Conservation (phyloP, 2,888 invertebrate genomes). For the Conchocele bisecta region DNA sequence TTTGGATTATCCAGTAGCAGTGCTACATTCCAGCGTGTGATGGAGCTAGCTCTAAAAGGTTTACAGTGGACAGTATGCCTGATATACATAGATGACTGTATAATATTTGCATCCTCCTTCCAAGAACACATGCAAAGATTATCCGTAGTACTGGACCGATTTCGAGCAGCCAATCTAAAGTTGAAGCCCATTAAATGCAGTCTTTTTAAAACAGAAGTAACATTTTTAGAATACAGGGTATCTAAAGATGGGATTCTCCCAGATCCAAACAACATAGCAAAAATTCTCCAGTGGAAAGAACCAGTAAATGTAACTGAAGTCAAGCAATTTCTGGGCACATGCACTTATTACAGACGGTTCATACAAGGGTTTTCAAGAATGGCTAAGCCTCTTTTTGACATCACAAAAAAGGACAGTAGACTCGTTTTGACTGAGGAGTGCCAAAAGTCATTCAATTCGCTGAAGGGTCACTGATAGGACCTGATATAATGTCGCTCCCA, state of each 20-base stretch:
- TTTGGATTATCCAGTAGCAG: conserved; percentile 43
- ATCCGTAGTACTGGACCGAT: conserved; percentile 34
- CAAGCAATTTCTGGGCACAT: conserved; percentile 34
- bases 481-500: no score
- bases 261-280: conserved; percentile 11
- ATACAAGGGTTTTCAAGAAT: conserved; percentile 20
- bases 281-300: conserved; percentile 20
- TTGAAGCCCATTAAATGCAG: conserved; percentile 53
- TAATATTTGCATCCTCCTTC: conserved; percentile 40
- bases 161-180: conserved; percentile 44
- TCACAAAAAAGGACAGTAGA: no score
- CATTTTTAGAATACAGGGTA: conserved; percentile 38
- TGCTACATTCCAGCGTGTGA: conserved; percentile 43
- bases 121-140: conserved; percentile 38
- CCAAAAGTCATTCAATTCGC: no score
- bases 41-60: conserved; percentile 46
- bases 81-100: conserved; percentile 49
- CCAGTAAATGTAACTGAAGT: conserved; percentile 37
- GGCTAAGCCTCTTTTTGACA: conserved; percentile 26
- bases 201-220: conserved; percentile 27
- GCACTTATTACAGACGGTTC: conserved; percentile 34
- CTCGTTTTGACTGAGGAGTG: no score
- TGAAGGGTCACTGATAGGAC: no score
- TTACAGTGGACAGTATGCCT: conserved; percentile 48
- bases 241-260: conserved; percentile 3